phyloP scores from a whole-genome alignment of 1,140 invertebrate genomes.

The Mactra quadrangularis region DNA sequence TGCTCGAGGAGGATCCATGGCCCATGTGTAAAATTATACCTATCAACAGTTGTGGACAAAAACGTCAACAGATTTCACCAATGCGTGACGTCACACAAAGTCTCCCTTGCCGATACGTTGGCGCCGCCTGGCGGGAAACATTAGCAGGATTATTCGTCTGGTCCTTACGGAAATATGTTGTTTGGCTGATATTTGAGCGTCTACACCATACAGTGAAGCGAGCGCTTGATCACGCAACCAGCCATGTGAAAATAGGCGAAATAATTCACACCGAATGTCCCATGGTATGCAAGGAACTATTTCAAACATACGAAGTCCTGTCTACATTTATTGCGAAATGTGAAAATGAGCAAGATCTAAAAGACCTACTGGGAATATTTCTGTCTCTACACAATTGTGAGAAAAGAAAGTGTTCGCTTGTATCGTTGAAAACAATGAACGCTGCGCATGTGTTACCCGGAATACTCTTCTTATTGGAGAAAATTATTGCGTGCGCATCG shows the following conservation, averaged over 20 bases:
- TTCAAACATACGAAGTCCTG: slow-evolving; percentile 64
- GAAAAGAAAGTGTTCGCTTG: slow-evolving; percentile 55
- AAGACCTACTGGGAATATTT: slow-evolving; percentile 63
- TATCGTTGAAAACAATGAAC: slow-evolving; percentile 64
- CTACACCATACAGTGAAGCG: slow-evolving; percentile 69
- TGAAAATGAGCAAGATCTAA: slow-evolving; percentile 68
- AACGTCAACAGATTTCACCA: slow-evolving; percentile 52
- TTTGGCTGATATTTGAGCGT: slow-evolving; percentile 69
- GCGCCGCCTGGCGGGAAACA: slow-evolving; percentile 66
- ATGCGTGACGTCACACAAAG: slow-evolving; percentile 38
- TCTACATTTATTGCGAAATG: slow-evolving; percentile 68
- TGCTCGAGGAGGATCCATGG: slow-evolving; percentile 72
- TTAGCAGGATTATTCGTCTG: slow-evolving; percentile 71
- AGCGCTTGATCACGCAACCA: slow-evolving; percentile 61
- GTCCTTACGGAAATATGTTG: slow-evolving; percentile 64
- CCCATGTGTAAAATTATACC: slow-evolving; percentile 67
- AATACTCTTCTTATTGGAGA: slow-evolving; percentile 64
- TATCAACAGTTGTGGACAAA: slow-evolving; percentile 57
- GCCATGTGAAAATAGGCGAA: slow-evolving; percentile 50
- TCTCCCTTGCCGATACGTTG: slow-evolving; percentile 62
- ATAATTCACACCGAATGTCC: slow-evolving; percentile 61
- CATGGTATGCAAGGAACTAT: slow-evolving; percentile 62
- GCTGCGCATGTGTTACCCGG: slow-evolving; percentile 59
- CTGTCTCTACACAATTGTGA: slow-evolving; percentile 64
- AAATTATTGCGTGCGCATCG: slow-evolving; percentile 63